Evolutionary conservation across 2,797 vertebrate genomes (phyloP).

Genomic region (Mycteria americana): DNA sequence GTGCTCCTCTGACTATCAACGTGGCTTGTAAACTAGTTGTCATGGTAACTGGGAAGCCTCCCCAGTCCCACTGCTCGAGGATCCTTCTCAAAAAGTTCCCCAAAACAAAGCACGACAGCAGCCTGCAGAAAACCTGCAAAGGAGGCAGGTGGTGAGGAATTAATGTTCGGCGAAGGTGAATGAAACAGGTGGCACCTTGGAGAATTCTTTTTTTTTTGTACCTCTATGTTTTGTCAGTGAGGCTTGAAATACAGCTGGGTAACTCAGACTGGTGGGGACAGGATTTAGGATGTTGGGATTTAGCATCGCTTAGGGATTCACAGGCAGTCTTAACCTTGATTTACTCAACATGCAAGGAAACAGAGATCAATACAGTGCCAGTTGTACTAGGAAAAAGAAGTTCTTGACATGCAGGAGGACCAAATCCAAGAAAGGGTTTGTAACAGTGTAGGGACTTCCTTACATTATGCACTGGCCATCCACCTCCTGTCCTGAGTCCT

Average conservation of each 20-base stretch:
- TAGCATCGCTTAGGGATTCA: not conserved
- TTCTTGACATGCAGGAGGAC: not conserved
- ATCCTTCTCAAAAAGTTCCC: not conserved
- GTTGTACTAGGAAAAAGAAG: not conserved
- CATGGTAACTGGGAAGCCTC: not conserved
- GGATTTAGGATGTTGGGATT: not conserved
- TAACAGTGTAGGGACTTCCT: not conserved
- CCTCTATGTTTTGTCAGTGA: not conserved
- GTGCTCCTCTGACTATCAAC: not conserved
- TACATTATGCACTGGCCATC: rapidly evolving
- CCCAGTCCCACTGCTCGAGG: not conserved
- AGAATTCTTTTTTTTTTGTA: not conserved
- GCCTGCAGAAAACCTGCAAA: not conserved
- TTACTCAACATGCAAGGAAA: not conserved
- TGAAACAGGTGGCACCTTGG: not conserved
- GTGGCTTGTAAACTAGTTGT: not conserved
- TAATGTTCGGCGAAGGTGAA: not conserved
- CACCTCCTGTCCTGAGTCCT: not conserved
- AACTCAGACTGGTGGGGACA: not conserved
- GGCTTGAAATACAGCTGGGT: not conserved
- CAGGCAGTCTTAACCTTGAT: not conserved
- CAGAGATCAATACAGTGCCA: not conserved
- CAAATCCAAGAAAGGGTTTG: not conserved
- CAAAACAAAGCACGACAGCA: not conserved
- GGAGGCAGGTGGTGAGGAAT: not conserved